Percentiles rank a stretch among this genome's conserved stretches.
Evolutionary conservation across 2,888 invertebrate species (phyloP).

Genomic region (Archips xylosteana): DNA sequence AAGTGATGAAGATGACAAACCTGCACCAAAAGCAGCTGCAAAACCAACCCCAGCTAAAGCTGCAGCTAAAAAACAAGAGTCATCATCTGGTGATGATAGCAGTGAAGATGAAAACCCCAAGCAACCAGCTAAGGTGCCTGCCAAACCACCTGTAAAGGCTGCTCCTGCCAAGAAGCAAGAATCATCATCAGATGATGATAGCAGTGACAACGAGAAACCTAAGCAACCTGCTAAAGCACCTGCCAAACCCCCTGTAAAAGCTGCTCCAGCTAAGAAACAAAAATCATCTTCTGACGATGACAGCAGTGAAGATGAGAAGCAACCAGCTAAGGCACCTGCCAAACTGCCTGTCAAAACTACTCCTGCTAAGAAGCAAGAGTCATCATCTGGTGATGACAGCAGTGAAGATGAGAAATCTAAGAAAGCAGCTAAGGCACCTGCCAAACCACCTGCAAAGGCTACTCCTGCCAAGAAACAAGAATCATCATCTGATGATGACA

Average conservation of each 20-base stretch:
- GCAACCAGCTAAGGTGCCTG: constrained; percentile 50
- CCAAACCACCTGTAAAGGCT: constrained; percentile 42
- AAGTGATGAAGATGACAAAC: constrained; percentile 51
- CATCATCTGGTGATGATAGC: constrained; percentile 62
- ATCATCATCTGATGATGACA: constrained; percentile 71
- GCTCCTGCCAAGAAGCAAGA: constrained; percentile 50
- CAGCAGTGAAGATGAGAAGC: constrained; percentile 57
- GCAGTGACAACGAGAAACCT: constrained; percentile 50
- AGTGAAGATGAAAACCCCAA: constrained; percentile 50
- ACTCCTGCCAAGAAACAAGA: constrained; percentile 61
- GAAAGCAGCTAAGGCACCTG: constrained; percentile 46
- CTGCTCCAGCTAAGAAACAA: constrained; percentile 38
- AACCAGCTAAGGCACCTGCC: constrained; percentile 41
- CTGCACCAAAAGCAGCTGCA: constrained; percentile 24
- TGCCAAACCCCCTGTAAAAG: constrained; percentile 20
- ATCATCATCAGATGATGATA: constrained; percentile 59
- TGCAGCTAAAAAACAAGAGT: constrained; percentile 55
- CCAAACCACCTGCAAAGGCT: constrained; percentile 54
- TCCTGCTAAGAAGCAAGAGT: constrained; percentile 52
- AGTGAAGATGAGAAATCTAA: constrained; percentile 66
- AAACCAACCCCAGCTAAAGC: constrained; percentile 44
- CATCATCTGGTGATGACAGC: constrained; percentile 69
- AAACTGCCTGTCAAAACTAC: constrained; percentile 45
- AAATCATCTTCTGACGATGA: constrained; percentile 56
- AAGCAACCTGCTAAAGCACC: constrained; percentile 27